Percentiles rank a stretch among this genome's conserved stretches.
phyloP scores from a whole-genome alignment of 2,888 invertebrate genomes.

The Lapara coniferarum region DNA sequence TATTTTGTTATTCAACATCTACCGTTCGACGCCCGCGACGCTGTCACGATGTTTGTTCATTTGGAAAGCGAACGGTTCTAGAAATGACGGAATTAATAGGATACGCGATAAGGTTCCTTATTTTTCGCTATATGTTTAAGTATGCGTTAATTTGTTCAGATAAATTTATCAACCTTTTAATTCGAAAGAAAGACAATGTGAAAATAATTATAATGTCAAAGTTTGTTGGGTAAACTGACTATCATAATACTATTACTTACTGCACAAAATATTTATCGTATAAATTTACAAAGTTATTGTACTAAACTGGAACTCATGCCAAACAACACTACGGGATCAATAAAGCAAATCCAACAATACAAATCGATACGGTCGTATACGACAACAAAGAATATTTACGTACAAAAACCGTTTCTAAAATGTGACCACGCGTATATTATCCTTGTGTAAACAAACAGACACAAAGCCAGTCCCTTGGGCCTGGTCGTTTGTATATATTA shows the following conservation, averaged over 20 bases:
- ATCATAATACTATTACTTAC: no score
- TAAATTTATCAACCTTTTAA: no score
- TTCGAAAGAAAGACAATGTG: no score
- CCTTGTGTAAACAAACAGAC: conserved; percentile 11
- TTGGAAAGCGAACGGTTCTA: conserved; percentile 48
- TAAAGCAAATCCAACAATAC: conserved; percentile 28
- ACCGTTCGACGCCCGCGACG: conserved; percentile 70
- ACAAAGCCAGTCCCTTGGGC: conserved; percentile 13
- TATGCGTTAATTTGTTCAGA: not conserved
- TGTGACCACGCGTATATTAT: conserved; percentile 23
- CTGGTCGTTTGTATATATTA: conserved; percentile 46
- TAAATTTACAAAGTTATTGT: conserved; percentile 26
- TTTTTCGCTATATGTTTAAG: not conserved
- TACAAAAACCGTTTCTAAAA: conserved; percentile 17
- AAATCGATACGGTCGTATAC: conserved; percentile 10
- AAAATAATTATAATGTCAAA: not conserved
- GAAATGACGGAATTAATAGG: conserved; percentile 1
- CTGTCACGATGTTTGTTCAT: conserved; percentile 68
- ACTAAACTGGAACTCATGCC: conserved; percentile 34
- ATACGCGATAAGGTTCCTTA: not conserved
- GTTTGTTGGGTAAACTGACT: not conserved
- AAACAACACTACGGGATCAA: conserved; percentile 35
- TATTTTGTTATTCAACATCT: conserved; percentile 79
- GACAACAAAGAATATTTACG: conserved; percentile 19
- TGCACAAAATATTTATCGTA: not conserved